phyloP scores from a whole-genome alignment of 2,888 invertebrate species.

The Strigamia maritima region DNA sequence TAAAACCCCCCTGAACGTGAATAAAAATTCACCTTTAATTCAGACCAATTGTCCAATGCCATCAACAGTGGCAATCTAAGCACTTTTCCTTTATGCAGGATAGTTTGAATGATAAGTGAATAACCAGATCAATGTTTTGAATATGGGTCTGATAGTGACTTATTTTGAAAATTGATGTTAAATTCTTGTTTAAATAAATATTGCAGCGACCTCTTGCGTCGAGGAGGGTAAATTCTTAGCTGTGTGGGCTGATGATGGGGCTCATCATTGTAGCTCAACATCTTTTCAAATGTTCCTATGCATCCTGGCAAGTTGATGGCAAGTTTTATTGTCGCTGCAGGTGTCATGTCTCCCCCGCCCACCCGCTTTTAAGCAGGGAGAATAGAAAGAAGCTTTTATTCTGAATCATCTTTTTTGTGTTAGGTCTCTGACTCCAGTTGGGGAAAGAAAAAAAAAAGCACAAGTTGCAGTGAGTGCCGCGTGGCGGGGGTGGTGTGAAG shows the following conservation, averaged over 20 bases:
- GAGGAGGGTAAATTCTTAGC: not conserved
- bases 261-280: not conserved
- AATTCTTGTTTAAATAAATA: too few relatives aligned
- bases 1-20: too few relatives aligned
- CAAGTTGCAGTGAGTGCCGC: not conserved
- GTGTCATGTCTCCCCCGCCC: slow-evolving; percentile 23
- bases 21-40: too few relatives aligned
- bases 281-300: not conserved
- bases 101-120: too few relatives aligned
- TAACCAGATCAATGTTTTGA: too few relatives aligned
- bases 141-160: too few relatives aligned
- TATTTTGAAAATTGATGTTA: too few relatives aligned
- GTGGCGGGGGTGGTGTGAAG: not conserved
- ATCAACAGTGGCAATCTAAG: too few relatives aligned
- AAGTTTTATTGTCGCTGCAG: slow-evolving; percentile 28
- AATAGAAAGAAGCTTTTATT: not conserved
- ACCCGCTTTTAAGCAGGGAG: slow-evolving; percentile 1
- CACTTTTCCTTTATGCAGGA: too few relatives aligned
- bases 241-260: not conserved
- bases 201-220: not conserved
- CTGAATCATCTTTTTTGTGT: not conserved
- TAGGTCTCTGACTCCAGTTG: not conserved
- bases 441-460: not conserved
- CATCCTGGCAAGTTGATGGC: not conserved
- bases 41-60: too few relatives aligned